phyloP scores from a whole-genome alignment of 2,888 invertebrate genomes.

The Matsumyia berberina region DNA sequence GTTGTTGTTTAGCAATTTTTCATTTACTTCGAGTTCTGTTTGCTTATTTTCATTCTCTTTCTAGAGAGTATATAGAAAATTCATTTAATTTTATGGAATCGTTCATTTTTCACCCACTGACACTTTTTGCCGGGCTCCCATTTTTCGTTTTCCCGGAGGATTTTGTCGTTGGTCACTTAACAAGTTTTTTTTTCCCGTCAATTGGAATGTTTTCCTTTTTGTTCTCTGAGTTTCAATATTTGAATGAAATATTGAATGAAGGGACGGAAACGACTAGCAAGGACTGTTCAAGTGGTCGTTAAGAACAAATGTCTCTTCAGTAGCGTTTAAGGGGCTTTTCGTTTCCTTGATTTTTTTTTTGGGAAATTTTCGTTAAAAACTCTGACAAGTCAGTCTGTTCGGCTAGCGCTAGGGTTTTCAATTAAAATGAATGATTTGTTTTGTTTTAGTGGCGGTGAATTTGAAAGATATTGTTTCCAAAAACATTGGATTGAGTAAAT shows the following conservation, averaged over 20 bases:
- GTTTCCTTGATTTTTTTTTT: not conserved
- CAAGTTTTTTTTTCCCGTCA: slow-evolving; percentile 47
- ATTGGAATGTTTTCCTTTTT: slow-evolving; percentile 39
- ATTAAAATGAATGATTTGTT: slow-evolving; percentile 75
- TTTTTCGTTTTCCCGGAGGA: slow-evolving; percentile 44
- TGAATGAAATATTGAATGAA: slow-evolving; percentile 63
- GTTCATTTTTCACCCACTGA: slow-evolving; percentile 76
- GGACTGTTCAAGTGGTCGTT: slow-evolving; percentile 63
- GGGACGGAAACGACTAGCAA: slow-evolving; percentile 4
- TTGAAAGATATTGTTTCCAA: slow-evolving; percentile 60
- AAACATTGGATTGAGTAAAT: slow-evolving; percentile 56
- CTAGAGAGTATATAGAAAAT: slow-evolving; percentile 53
- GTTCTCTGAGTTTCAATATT: slow-evolving; percentile 63
- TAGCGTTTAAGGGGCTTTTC: not conserved
- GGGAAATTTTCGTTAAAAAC: slow-evolving; percentile 7
- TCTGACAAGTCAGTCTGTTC: slow-evolving; percentile 22
- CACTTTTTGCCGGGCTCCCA: slow-evolving; percentile 39
- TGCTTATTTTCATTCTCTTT: slow-evolving; percentile 30
- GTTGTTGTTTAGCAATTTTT: slow-evolving; percentile 58
- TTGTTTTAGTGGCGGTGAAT: slow-evolving; percentile 62
- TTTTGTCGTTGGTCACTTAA: slow-evolving; percentile 70
- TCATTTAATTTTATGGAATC: slow-evolving; percentile 75
- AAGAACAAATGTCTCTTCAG: slow-evolving; percentile 56
- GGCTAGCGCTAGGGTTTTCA: slow-evolving; percentile 60
- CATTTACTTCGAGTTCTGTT: slow-evolving; percentile 66